Evolutionary conservation across 2,888 invertebrate species (phyloP).

Genomic region (Drosophila trichaetosa): DNA sequence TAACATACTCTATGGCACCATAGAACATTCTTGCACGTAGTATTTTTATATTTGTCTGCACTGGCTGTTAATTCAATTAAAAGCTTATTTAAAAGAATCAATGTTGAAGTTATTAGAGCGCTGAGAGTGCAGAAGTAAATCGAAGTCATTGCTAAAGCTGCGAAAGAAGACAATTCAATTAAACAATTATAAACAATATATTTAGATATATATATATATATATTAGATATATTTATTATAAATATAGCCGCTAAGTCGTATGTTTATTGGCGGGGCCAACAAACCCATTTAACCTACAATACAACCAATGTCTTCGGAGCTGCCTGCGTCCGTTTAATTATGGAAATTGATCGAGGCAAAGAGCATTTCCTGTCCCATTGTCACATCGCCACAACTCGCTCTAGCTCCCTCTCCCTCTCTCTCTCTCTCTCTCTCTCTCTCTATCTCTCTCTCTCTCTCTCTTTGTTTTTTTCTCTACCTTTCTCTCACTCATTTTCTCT

Average conservation of each 20-base stretch:
- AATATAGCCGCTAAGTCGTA: not conserved
- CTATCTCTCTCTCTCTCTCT: not conserved
- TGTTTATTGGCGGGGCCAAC: conserved; percentile 65
- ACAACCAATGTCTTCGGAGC: conserved; percentile 63
- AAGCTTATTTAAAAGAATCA: conserved; percentile 64
- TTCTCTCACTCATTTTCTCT: conserved; percentile 12
- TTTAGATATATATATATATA: not conserved
- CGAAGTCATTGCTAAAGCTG: conserved; percentile 71
- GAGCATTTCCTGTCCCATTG: conserved; percentile 79
- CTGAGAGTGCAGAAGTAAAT: conserved; percentile 62
- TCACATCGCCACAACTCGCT: conserved; percentile 18
- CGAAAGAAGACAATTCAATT: conserved; percentile 61
- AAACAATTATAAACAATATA: conserved; percentile 40
- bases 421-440: conserved; percentile 7
- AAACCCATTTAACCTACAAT: conserved; percentile 82
- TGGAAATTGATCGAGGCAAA: conserved; percentile 81
- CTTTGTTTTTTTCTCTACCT: not conserved
- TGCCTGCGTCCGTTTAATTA: conserved; percentile 73
- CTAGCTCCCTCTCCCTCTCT: conserved; percentile 8
- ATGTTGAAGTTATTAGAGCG: conserved; percentile 82
- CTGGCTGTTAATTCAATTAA: conserved; percentile 53
- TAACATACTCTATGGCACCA: not conserved
- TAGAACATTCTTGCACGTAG: conserved; percentile 1
- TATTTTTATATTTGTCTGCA: conserved; percentile 27
- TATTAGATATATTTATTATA: not conserved